Evolutionary conservation across 2,797 vertebrate species (phyloP), one percentile per base, ranked within the genome.

Genomic region (Alauda arvensis): DNA sequence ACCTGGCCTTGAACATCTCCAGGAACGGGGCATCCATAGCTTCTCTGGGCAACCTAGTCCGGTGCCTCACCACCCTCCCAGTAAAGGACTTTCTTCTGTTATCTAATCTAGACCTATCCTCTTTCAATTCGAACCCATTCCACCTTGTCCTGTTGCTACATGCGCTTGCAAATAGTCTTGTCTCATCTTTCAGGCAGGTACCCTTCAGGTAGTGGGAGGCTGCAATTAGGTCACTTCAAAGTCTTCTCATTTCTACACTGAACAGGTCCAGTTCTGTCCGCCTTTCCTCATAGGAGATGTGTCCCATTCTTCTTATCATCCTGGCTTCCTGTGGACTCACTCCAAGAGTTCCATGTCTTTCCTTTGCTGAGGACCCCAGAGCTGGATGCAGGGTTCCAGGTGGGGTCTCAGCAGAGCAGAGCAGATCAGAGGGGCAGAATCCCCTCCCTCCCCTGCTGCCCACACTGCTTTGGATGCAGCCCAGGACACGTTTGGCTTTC

Each of bases 291-390:
- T 12, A 28, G 53, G 12, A 11, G 39, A 31, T 3, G 5, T 52
- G 8, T 15, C 16, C 14, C 6, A 12, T 71, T 20, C 19, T 26
- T 49, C 10, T 72, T 1, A 26, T 25, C 19, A 40, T 31, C 10
- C 18, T 21, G 14, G 8, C 12, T 18, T 59, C 10, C 25, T 60
- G 9, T 52, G 23, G 33, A 13, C 5, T 7, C 0, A 0, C 7
- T 66, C 40, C 7, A 9, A 0, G 25, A 31, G 14, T 0, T 34
- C 16, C 4, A 3, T 42, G 25, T 39, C 18, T 15, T 26, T 2
- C 14, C 60, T 14, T 12, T 52, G 33, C 46, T 19, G 60, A 40
- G 8, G 10, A 26, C 5, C 29, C 52, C 67, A 31, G 53, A 14
- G 33, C 52, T 72, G 67, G 45, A 1, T 78, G 33, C 60, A 71